phyloP scores from a whole-genome alignment of 2,888 invertebrate species.

The Conchocele bisecta region DNA sequence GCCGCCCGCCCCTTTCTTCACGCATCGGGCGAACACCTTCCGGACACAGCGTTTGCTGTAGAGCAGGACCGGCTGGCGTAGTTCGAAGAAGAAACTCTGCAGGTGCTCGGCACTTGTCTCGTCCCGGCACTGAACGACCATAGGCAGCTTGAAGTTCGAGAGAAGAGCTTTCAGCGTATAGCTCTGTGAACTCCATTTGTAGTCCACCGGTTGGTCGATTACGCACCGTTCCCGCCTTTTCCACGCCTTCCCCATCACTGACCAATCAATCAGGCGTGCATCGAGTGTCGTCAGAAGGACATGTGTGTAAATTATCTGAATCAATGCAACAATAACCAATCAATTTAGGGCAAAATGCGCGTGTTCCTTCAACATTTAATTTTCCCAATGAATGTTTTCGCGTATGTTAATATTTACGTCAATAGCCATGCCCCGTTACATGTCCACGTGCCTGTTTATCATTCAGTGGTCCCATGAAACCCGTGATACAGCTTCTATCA shows the following conservation, averaged over 20 bases:
- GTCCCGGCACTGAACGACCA: conserved; percentile 55
- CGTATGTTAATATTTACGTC: too few relatives aligned
- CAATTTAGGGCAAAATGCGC: too few relatives aligned
- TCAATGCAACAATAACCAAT: too few relatives aligned
- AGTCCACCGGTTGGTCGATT: conserved; percentile 38
- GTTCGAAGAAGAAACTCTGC: conserved; percentile 63
- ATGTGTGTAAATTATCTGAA: too few relatives aligned
- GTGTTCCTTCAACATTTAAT: too few relatives aligned
- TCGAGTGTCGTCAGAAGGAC: too few relatives aligned
- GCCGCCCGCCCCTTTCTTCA: conserved; percentile 44
- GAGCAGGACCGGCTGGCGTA: conserved; percentile 60
- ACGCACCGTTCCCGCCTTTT: conserved; percentile 30
- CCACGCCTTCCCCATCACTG: conserved; percentile 55
- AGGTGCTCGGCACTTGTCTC: conserved; percentile 45
- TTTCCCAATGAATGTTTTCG: too few relatives aligned
- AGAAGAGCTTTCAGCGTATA: conserved; percentile 44
- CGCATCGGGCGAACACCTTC: conserved; percentile 58
- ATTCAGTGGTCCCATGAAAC: too few relatives aligned
- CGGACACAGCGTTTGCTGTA: conserved; percentile 54
- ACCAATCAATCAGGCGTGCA: too few relatives aligned
- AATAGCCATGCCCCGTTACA: too few relatives aligned
- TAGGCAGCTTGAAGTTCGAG: conserved; percentile 51
- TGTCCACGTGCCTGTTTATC: too few relatives aligned
- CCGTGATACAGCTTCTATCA: too few relatives aligned
- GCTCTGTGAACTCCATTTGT: conserved; percentile 59